A percentile compares a stretch with the other conserved stretches of the same genome.
Evolutionary conservation across 2,888 invertebrate species (phyloP).

Genomic region (Ephialtes manifestator): DNA sequence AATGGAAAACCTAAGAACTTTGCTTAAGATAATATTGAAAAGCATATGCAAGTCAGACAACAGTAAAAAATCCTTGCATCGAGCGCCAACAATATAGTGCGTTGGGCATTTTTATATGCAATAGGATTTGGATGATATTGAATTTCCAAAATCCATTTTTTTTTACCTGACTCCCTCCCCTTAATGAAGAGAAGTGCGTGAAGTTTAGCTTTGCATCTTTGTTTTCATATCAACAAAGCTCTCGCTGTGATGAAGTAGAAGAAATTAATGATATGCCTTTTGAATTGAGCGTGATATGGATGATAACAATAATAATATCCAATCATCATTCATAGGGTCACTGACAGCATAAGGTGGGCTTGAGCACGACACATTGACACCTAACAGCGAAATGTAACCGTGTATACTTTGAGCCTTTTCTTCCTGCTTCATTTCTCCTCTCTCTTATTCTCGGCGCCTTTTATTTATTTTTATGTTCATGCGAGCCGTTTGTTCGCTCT

Average conservation of each 20-base stretch:
- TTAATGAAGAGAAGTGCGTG: too few species aligned
- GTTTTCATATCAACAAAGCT: neutral
- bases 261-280: constrained; percentile 6
- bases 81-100: too few species aligned
- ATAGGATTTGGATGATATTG: too few species aligned
- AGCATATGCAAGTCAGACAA: too few species aligned
- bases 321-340: constrained; percentile 55
- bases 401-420: constrained; percentile 34
- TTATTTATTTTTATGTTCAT: constrained; percentile 62
- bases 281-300: constrained; percentile 37
- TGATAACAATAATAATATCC: constrained; percentile 14
- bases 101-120: too few species aligned
- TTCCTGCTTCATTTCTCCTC: constrained; percentile 9
- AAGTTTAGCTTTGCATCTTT: neutral
- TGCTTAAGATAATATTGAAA: too few species aligned
- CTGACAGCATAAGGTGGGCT: constrained; percentile 51
- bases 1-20: too few species aligned
- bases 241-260: neutral
- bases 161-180: too few species aligned
- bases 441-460: constrained; percentile 37
- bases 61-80: too few species aligned
- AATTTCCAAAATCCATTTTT: too few species aligned
- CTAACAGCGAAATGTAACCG: constrained; percentile 41
- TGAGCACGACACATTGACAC: constrained; percentile 63
- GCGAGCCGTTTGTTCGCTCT: constrained; percentile 57